phyloP scores from a whole-genome alignment of 2,113 vertebrate genomes.

The Aldabrachelys gigantea region DNA sequence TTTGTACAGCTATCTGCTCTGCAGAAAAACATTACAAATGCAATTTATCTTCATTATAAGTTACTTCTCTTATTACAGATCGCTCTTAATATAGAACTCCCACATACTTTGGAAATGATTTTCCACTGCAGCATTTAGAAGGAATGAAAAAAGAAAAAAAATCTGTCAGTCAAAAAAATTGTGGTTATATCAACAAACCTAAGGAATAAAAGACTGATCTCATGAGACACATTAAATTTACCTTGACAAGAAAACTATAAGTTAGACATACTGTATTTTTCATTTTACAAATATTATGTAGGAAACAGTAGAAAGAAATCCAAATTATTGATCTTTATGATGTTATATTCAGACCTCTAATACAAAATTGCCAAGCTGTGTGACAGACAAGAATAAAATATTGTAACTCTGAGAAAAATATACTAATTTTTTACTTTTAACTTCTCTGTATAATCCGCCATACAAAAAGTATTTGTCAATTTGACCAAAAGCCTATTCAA shows the following conservation, averaged over 20 bases:
- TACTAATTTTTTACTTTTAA: not conserved
- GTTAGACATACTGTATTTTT: not conserved
- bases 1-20: not conserved
- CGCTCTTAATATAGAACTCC: fast-evolving
- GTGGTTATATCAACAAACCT: not conserved
- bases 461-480: not conserved
- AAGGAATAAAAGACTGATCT: not conserved
- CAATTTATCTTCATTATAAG: fast-evolving
- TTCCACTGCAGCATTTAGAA: not conserved
- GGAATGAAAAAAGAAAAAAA: not conserved
- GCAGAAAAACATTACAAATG: fast-evolving
- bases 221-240: not conserved
- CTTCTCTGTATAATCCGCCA: not conserved
- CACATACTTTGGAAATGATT: not conserved
- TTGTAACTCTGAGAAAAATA: not conserved
- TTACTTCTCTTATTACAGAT: not conserved
- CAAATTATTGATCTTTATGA: not conserved
- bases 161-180: not conserved
- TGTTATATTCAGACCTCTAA: not conserved
- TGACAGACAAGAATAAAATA: not conserved
- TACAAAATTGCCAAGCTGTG: not conserved
- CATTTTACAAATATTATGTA: not conserved
- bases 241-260: not conserved
- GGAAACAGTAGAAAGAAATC: not conserved
- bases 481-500: not conserved